Evolutionary conservation across 30 jellyfish, hydroid and myxozoan genomes (phyloP).

Genomic region (Haliclystus octoradiatus): DNA sequence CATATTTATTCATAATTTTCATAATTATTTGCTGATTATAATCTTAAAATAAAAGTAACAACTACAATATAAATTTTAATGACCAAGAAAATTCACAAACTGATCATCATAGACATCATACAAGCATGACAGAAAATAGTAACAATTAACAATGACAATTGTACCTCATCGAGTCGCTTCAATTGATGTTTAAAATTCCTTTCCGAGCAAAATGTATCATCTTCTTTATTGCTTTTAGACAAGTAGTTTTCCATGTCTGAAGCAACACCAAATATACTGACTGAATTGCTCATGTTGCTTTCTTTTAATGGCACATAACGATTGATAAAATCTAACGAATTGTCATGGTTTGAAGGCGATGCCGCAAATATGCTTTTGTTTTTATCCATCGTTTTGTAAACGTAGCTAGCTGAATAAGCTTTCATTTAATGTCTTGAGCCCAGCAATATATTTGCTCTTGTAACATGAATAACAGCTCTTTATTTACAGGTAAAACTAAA

Average conservation of each 20-base stretch:
- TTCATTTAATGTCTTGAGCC: too few species aligned
- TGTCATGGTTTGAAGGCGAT: neutral
- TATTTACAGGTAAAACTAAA: neutral
- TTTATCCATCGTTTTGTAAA: too few species aligned
- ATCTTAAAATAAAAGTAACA: too few species aligned
- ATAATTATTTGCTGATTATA: too few species aligned
- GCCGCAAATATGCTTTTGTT: neutral
- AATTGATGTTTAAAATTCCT: neutral
- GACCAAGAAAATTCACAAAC: too few species aligned
- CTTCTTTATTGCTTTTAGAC: neutral
- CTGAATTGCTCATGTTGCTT: neutral
- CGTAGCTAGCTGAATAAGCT: too few species aligned
- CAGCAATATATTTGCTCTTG: neutral
- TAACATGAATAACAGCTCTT: neutral
- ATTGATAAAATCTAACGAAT: neutral
- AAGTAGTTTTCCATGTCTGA: neutral
- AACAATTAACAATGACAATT: too few species aligned
- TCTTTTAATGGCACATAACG: neutral
- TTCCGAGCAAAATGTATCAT: neutral
- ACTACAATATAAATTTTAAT: too few species aligned
- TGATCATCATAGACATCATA: too few species aligned
- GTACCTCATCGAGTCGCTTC: neutral
- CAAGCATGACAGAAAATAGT: too few species aligned
- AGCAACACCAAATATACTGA: neutral
- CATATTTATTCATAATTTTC: too few species aligned